A percentile compares a stretch with the other conserved stretches of the same genome.
Conservation (phyloP, 2,888 invertebrate species). For the Trichacis sp. region DNA sequence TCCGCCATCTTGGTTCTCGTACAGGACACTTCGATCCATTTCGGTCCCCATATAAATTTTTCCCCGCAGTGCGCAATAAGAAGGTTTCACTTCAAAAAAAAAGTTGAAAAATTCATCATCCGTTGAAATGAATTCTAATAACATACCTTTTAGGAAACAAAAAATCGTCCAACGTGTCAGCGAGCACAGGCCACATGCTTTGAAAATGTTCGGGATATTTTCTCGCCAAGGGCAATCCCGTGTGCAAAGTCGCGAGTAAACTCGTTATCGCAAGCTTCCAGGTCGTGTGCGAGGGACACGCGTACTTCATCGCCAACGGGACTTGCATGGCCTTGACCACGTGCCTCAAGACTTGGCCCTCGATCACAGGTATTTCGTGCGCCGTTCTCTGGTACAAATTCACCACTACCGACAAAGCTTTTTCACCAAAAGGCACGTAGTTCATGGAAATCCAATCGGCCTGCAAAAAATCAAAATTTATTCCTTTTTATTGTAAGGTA, state of each 20-base stretch:
- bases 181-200: conserved; percentile 88
- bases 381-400: conserved; percentile 82
- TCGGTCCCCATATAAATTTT: too few species aligned
- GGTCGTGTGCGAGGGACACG: conserved; percentile 82
- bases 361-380: conserved; percentile 78
- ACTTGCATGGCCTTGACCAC: conserved; percentile 78
- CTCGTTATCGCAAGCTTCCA: conserved; percentile 87
- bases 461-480: conserved; percentile 56
- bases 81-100: too few species aligned
- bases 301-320: conserved; percentile 84
- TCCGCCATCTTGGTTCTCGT: too few species aligned
- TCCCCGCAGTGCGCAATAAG: too few species aligned
- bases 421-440: conserved; percentile 89
- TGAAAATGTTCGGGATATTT: conserved; percentile 80
- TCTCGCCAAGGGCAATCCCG: conserved; percentile 89
- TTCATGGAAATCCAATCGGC: conserved; percentile 84
- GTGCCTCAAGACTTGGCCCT: conserved; percentile 79
- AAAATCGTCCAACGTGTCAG: conserved; percentile 89
- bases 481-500: too few species aligned
- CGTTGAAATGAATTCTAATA: too few species aligned
- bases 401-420: conserved; percentile 79
- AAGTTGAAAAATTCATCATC: conserved; percentile 25
- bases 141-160: conserved; percentile 90
- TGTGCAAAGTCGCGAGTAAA: conserved; percentile 81
- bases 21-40: too few species aligned